phyloP scores from a whole-genome alignment of 2,797 vertebrate genomes.

The Thamnophis elegans region DNA sequence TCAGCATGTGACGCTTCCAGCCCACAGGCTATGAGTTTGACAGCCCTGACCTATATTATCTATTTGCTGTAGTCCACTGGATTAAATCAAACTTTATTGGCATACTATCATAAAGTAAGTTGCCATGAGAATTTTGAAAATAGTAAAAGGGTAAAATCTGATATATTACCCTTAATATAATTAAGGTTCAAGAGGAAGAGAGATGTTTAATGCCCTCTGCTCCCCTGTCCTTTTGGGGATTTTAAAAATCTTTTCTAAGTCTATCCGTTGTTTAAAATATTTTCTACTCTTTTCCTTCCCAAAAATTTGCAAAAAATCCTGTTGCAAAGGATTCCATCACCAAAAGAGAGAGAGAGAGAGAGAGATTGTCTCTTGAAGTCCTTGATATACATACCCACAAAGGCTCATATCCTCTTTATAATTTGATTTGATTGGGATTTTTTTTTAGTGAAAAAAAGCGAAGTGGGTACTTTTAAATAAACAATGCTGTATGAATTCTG shows the following conservation, averaged over 20 bases:
- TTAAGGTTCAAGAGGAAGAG: not conserved
- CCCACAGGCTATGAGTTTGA: no score
- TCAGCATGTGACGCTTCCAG: no score
- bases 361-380: not conserved
- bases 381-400: slow-evolving; percentile 24
- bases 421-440: slow-evolving; percentile 32
- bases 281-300: not conserved
- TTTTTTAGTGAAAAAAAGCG: slow-evolving; percentile 38
- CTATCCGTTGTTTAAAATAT: not conserved
- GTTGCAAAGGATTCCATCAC: not conserved
- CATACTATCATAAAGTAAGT: not conserved
- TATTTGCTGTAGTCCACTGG: not conserved
- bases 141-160: not conserved
- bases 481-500: slow-evolving; percentile 39
- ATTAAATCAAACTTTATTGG: not conserved
- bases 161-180: not conserved
- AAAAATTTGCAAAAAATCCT: not conserved
- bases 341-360: not conserved
- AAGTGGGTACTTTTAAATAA: slow-evolving; percentile 67
- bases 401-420: slow-evolving; percentile 60
- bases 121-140: not conserved
- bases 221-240: not conserved
- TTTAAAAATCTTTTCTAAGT: not conserved
- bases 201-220: not conserved
- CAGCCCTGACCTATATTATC: not conserved